A percentile compares a stretch with the other conserved stretches of the same genome.
phyloP scores from a whole-genome alignment of 2,113 vertebrate species.

The Cyanoderma ruficeps region DNA sequence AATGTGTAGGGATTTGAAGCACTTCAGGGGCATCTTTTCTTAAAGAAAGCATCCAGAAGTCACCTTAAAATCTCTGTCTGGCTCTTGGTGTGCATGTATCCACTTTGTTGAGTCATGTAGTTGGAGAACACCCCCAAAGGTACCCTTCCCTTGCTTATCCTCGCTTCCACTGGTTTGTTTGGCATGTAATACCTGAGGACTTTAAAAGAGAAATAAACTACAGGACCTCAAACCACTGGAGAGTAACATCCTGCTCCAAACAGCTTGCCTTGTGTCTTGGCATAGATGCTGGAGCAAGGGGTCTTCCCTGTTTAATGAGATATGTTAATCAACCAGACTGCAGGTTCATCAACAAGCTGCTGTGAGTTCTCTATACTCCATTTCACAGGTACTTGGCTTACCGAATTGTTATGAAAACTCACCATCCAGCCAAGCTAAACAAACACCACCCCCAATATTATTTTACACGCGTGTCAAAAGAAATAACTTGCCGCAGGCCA shows the following conservation, averaged over 20 bases:
- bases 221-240: background rate
- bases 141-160: background rate
- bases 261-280: background rate
- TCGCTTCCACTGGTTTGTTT: background rate
- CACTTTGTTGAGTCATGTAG: background rate
- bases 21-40: background rate
- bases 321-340: background rate
- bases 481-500: conserved; percentile 55
- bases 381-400: conserved; percentile 61
- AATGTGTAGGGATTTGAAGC: rapidly evolving
- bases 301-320: background rate
- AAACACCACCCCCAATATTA: conserved; percentile 43
- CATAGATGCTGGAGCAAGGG: background rate
- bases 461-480: conserved; percentile 62
- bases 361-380: background rate
- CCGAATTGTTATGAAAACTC: conserved; percentile 50
- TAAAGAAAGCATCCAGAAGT: background rate
- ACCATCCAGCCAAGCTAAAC: conserved; percentile 54
- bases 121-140: background rate
- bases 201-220: background rate
- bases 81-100: background rate
- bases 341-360: background rate
- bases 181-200: background rate
- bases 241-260: background rate
- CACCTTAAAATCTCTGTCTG: background rate